Percentiles rank a stretch among this genome's conserved stretches.
These are phyloP conservation scores for Xerus inauris DNA, from an alignment of 2,113 vertebrate genomes.

Conservation along the genomic window DNA sequence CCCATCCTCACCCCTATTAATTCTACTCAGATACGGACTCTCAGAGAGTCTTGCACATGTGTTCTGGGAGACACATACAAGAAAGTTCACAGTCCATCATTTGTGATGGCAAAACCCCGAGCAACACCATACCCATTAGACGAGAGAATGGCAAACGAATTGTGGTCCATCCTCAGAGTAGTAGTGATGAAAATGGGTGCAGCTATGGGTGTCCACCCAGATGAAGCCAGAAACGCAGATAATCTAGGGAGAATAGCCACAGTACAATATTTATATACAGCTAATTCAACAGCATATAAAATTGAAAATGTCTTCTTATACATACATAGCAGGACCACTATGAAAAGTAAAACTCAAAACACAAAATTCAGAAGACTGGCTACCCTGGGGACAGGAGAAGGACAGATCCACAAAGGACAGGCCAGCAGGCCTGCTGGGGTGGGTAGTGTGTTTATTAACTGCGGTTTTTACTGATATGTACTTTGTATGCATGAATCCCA, in stretches of 20 bases:
- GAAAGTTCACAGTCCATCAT: neutral
- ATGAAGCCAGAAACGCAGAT: neutral
- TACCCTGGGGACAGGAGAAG: neutral
- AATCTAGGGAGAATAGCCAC: neutral
- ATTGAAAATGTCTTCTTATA: neutral
- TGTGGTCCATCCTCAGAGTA: neutral
- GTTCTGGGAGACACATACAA: neutral
- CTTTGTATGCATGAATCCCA: neutral
- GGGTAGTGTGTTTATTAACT: neutral
- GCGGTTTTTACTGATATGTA: neutral
- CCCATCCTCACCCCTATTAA: neutral
- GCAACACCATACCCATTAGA: neutral
- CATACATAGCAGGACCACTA: neutral
- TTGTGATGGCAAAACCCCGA: neutral
- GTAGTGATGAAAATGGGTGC: neutral
- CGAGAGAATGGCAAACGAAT: neutral
- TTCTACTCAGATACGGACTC: neutral
- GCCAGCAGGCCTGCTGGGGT: neutral
- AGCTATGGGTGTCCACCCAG: neutral
- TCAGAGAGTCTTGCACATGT: neutral
- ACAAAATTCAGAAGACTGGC: conserved; percentile 3
- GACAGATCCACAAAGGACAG: neutral
- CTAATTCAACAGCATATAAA: neutral
- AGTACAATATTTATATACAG: neutral
- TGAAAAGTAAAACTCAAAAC: neutral